phyloP scores from a whole-genome alignment of 1,140 invertebrate species.

The Gryllus bimaculatus region DNA sequence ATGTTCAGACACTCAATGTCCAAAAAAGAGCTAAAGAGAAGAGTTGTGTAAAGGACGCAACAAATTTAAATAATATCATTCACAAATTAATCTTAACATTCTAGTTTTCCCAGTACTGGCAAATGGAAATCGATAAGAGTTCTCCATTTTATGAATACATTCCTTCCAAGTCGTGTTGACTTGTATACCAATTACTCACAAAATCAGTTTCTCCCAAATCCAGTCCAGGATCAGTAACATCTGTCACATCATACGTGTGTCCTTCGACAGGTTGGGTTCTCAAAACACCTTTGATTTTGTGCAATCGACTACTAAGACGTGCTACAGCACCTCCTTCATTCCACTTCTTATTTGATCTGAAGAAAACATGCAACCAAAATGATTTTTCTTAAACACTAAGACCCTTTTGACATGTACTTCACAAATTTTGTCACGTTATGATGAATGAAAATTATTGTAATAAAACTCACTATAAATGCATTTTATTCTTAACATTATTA shows the following conservation, averaged over 20 bases:
- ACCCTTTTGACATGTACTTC: neutral
- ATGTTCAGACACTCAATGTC: too few relatives aligned
- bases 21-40: too few relatives aligned
- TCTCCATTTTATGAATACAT: too few relatives aligned
- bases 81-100: too few relatives aligned
- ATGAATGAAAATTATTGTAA: neutral
- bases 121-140: too few relatives aligned
- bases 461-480: neutral
- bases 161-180: too few relatives aligned
- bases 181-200: conserved; percentile 21
- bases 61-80: too few relatives aligned
- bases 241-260: conserved; percentile 23
- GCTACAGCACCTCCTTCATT: conserved; percentile 31
- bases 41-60: too few relatives aligned
- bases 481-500: neutral
- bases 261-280: conserved; percentile 36
- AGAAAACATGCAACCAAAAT: neutral
- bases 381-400: neutral
- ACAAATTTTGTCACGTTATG: neutral
- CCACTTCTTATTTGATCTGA: conserved; percentile 28
- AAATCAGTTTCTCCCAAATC: conserved; percentile 27
- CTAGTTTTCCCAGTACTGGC: too few relatives aligned
- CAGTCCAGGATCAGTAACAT: conserved; percentile 23
- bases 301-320: conserved; percentile 35
- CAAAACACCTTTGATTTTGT: conserved; percentile 38